These are phyloP conservation scores for Cyclopterus lumpus DNA, from an alignment of 2,797 vertebrate genomes.

Conservation along the genomic window DNA sequence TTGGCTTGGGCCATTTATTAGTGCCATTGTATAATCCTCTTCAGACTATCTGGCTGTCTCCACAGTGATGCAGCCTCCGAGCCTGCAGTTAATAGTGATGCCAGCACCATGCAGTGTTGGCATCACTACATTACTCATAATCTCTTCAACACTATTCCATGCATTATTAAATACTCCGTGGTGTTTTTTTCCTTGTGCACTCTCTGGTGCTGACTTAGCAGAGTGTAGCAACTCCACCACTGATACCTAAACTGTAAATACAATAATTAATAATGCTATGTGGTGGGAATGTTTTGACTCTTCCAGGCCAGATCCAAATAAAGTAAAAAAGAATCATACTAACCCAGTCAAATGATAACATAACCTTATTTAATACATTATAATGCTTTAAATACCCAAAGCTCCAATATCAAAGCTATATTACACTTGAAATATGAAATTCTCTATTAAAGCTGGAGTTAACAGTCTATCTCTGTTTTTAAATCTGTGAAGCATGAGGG, in stretches of 20 bases:
- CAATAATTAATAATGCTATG: not conserved
- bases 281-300: not conserved
- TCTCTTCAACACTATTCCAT: slow-evolving; percentile 47
- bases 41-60: slow-evolving; percentile 38
- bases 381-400: not conserved
- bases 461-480: not conserved
- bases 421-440: slow-evolving; percentile 1
- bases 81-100: slow-evolving; percentile 38
- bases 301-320: not conserved
- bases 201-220: slow-evolving; percentile 4
- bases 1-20: not conserved
- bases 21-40: slow-evolving; percentile 58
- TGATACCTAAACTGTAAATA: slow-evolving; percentile 6
- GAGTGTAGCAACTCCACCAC: not conserved
- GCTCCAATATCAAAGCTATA: not conserved
- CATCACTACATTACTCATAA: slow-evolving; percentile 50
- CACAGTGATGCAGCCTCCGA: slow-evolving; percentile 26
- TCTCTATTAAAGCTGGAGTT: not conserved
- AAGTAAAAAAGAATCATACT: not conserved
- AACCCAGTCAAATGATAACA: not conserved
- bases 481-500: not conserved
- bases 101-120: slow-evolving; percentile 24
- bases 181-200: slow-evolving; percentile 23
- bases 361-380: not conserved
- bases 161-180: slow-evolving; percentile 49